A percentile compares a stretch with the other conserved stretches of the same genome.
phyloP scores from a whole-genome alignment of 2,888 invertebrate species.

The Mylabris sibirica region DNA sequence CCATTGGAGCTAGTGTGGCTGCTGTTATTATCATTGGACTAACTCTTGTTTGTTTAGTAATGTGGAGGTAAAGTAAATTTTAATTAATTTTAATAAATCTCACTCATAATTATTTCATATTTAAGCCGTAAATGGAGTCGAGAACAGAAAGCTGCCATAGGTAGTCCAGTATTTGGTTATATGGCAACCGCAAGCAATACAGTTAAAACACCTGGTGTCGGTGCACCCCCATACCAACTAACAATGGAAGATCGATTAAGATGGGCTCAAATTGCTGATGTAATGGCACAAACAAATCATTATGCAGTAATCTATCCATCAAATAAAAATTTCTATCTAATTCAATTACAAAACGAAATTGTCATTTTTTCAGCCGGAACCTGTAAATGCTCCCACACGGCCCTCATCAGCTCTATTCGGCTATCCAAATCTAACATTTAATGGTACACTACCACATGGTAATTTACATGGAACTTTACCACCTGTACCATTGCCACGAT shows the following conservation, averaged over 20 bases:
- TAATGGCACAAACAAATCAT: slow-evolving; percentile 85
- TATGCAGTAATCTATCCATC: slow-evolving; percentile 72
- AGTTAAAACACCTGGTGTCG: slow-evolving; percentile 75
- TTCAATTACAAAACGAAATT: not conserved
- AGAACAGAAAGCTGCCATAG: slow-evolving; percentile 82
- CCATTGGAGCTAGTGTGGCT: slow-evolving; percentile 87
- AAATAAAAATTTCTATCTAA: slow-evolving; percentile 3
- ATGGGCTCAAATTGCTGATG: slow-evolving; percentile 91
- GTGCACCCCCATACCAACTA: slow-evolving; percentile 81
- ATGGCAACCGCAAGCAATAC: slow-evolving; percentile 77
- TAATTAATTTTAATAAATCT: slow-evolving; percentile 13
- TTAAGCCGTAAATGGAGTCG: slow-evolving; percentile 86
- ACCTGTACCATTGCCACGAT: slow-evolving; percentile 76
- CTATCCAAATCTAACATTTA: slow-evolving; percentile 70
- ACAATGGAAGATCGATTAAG: slow-evolving; percentile 81
- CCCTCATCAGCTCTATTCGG: slow-evolving; percentile 87
- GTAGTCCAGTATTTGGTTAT: slow-evolving; percentile 87
- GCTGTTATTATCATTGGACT: slow-evolving; percentile 88
- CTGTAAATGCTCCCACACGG: slow-evolving; percentile 73
- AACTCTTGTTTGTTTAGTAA: slow-evolving; percentile 84
- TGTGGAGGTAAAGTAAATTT: slow-evolving; percentile 78
- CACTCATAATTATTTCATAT: slow-evolving; percentile 19
- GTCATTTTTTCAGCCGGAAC: slow-evolving; percentile 68
- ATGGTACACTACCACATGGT: slow-evolving; percentile 60
- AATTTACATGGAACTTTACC: slow-evolving; percentile 64